phyloP scores from a whole-genome alignment of 2,113 vertebrate species.

The Sporophila hypoxantha region DNA sequence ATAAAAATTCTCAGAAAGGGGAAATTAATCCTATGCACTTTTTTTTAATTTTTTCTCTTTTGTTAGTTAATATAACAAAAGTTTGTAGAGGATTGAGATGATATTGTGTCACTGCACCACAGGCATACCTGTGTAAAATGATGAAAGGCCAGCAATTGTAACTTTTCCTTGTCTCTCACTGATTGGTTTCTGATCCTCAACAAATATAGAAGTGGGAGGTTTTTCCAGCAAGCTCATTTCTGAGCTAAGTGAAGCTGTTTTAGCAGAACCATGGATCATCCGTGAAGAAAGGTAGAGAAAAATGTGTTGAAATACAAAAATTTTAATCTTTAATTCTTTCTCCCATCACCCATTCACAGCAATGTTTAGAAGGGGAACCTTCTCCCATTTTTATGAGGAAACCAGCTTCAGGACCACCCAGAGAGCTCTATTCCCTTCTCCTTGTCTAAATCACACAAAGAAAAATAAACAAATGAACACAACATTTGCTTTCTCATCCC shows the following conservation, averaged over 20 bases:
- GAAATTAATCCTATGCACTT: neutral
- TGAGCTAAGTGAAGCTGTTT: neutral
- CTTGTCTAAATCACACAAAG: conserved; percentile 53
- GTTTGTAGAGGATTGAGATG: neutral
- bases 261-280: neutral
- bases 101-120: neutral
- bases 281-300: neutral
- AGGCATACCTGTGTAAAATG: neutral
- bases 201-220: neutral
- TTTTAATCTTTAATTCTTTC: neutral
- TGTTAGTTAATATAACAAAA: neutral
- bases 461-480: conserved; percentile 58
- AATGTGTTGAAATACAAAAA: neutral
- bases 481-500: conserved; percentile 58
- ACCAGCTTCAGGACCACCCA: conserved; percentile 50
- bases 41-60: neutral
- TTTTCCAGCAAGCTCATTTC: neutral
- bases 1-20: neutral
- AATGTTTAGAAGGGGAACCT: neutral
- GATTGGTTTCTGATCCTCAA: neutral
- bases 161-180: neutral
- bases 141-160: neutral
- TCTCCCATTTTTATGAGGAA: conserved; percentile 21
- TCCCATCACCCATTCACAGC: neutral
- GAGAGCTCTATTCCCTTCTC: conserved; percentile 20